Base-by-base conservation (phyloP, 2,113 vertebrate species). In the Tamias sibiricus region DNA sequence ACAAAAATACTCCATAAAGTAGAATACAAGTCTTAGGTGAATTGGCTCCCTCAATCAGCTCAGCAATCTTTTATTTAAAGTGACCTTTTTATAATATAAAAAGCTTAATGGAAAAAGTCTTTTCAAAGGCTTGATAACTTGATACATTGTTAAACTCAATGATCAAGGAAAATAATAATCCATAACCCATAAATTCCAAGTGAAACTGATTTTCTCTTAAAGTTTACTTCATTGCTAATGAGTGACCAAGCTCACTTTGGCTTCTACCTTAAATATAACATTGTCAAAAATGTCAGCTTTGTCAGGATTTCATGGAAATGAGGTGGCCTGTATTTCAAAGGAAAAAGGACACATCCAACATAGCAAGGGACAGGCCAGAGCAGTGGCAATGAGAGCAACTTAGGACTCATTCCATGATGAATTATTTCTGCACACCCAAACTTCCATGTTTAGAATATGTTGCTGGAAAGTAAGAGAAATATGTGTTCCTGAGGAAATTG, bases 161-260 rank as follows among this genome's bases (percentile, higher is more conserved):
- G 17, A 42, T 59, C 28, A 54, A 6, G 30, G 7, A 37, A 87
- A 91, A 95, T 72, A 49, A 64, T 47, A 68, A 79, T n/a, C 10
- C 44, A 71, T 87, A 92, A 47, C 40, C 28, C 59, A 74, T 47
- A 84, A 87, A 71, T 19, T 75, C 22, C 2, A 85, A 44, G 0
- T 62, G 62, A 92, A 95, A 82, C 66, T 85, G 71, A 89, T 52
- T 80, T 79, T 93, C 22, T 35, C 62, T 69, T 75, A 69, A 95
- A 79, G 20, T 91, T n/a, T 12, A 44, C n/a, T 52, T 74, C 4
- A 2, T 82, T 68, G 26, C 2, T 94, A 42, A 59, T 82, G 47
- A 94, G 75, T 83, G 42, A 72, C 17, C 24, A 79, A 42, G 4
- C 42, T 80, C 57, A 22, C 22, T 54, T 75, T 74, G 26, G 10